Evolutionary conservation across 2,888 invertebrate genomes (phyloP).

Genomic region (Apodemia hepburni): DNA sequence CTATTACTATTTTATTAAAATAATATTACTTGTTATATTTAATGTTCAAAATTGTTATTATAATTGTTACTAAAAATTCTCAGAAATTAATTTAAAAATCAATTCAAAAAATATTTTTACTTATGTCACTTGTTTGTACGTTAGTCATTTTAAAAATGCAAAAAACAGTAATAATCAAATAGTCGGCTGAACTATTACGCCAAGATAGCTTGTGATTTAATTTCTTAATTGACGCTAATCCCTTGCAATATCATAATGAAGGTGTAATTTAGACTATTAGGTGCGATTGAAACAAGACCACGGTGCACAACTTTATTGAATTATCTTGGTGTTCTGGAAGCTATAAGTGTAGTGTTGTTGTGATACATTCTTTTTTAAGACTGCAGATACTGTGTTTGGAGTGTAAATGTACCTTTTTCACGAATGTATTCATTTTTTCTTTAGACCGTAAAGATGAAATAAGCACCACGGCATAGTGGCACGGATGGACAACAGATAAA

Average conservation of each 20-base stretch:
- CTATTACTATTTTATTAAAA: too few species aligned
- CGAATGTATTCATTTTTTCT: constrained; percentile 20
- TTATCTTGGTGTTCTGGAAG: constrained; percentile 6
- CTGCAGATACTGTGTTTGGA: constrained; percentile 67
- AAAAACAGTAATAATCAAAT: too few species aligned
- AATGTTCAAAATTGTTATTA: too few species aligned
- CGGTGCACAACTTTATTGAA: constrained; percentile 7
- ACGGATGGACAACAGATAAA: neutral
- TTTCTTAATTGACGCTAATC: neutral
- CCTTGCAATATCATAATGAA: neutral
- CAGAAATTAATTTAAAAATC: too few species aligned
- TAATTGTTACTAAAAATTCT: too few species aligned
- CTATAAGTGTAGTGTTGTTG: constrained; percentile 57
- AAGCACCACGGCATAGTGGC: neutral
- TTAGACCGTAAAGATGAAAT: neutral
- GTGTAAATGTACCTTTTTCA: constrained; percentile 56
- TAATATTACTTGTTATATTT: too few species aligned
- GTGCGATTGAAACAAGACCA: neutral
- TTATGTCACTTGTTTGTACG: too few species aligned
- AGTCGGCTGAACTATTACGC: neutral
- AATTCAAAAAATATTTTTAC: too few species aligned
- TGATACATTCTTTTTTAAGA: constrained; percentile 72
- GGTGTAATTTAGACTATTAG: neutral
- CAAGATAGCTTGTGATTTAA: neutral
- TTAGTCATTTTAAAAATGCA: too few species aligned